Evolutionary conservation across 2,113 vertebrate species (phyloP).

Genomic region (Leptobrachium leishanense): DNA sequence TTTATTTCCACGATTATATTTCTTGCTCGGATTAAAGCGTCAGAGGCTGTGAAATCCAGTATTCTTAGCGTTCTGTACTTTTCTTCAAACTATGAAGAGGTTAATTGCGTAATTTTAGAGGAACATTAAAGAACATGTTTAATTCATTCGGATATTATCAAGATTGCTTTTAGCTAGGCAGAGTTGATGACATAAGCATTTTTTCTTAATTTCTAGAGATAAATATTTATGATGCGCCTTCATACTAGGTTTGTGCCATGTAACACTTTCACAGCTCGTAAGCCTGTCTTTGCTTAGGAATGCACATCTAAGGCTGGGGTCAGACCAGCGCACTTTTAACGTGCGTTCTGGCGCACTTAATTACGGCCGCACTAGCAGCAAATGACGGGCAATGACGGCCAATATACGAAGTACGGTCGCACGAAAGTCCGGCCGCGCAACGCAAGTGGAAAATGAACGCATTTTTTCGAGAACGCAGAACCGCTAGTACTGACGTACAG

Average conservation of each 20-base stretch:
- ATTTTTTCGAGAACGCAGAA: too few relatives aligned
- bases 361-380: too few relatives aligned
- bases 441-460: too few relatives aligned
- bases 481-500: too few relatives aligned
- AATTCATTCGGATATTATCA: slow-evolving; percentile 23
- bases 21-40: background rate
- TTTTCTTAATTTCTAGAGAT: slow-evolving; percentile 30
- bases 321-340: too few relatives aligned
- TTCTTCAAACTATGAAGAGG: background rate
- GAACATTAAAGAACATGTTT: slow-evolving; percentile 22
- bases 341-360: too few relatives aligned
- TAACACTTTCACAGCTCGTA: background rate
- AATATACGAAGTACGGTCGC: too few relatives aligned
- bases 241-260: slow-evolving; percentile 1
- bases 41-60: background rate
- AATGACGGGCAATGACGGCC: too few relatives aligned
- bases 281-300: slow-evolving; percentile 32
- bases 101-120: slow-evolving; percentile 11
- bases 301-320: background rate
- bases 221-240: slow-evolving; percentile 36
- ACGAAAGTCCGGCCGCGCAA: too few relatives aligned
- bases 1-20: background rate
- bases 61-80: background rate
- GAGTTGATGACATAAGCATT: slow-evolving; percentile 30
- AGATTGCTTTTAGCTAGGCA: slow-evolving; percentile 5